Evolutionary conservation across 2,797 vertebrate species (phyloP).

Genomic region (Channa striata): DNA sequence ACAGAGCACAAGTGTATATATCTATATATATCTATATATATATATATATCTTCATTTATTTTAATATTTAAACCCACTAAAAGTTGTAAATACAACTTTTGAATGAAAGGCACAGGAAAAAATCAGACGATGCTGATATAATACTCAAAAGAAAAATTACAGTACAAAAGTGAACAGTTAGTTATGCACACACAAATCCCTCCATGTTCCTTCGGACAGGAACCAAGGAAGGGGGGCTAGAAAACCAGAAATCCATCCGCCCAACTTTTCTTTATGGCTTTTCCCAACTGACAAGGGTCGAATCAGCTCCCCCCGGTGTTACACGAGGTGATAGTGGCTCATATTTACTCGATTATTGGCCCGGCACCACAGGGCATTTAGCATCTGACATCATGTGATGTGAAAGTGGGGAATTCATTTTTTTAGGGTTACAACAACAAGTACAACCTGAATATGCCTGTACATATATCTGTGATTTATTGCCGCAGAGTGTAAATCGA

Average conservation of each 20-base stretch:
- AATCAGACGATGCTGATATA: slow-evolving; percentile 97
- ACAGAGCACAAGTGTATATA: slow-evolving; percentile 66
- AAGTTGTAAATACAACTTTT: slow-evolving; percentile 98
- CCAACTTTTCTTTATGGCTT: slow-evolving; percentile 94
- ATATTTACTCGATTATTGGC: slow-evolving; percentile 50
- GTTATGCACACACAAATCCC: slow-evolving; percentile 93
- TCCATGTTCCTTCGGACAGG: slow-evolving; percentile 70
- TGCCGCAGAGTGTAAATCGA: slow-evolving; percentile 75
- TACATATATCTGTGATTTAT: slow-evolving; percentile 63
- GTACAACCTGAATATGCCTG: slow-evolving; percentile 44
- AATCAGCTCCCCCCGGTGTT: slow-evolving; percentile 36
- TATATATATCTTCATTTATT: slow-evolving; percentile 90
- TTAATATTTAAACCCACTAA: slow-evolving; percentile 97
- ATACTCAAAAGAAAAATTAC: slow-evolving; percentile 92
- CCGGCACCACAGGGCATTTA: slow-evolving; percentile 57
- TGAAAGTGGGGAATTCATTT: slow-evolving; percentile 1
- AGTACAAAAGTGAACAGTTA: slow-evolving; percentile 96
- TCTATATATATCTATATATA: slow-evolving; percentile 76
- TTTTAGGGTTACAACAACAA: slow-evolving; percentile 5
- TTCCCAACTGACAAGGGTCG: slow-evolving; percentile 81
- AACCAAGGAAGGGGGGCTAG: slow-evolving; percentile 53
- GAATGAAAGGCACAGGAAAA: slow-evolving; percentile 97
- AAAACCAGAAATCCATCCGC: slow-evolving; percentile 78
- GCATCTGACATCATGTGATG: slow-evolving; percentile 48
- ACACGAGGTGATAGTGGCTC: slow-evolving; percentile 39